These are phyloP conservation scores for Rhodophaea formosa DNA, from an alignment of 2,888 invertebrate species.

Conservation along the genomic window DNA sequence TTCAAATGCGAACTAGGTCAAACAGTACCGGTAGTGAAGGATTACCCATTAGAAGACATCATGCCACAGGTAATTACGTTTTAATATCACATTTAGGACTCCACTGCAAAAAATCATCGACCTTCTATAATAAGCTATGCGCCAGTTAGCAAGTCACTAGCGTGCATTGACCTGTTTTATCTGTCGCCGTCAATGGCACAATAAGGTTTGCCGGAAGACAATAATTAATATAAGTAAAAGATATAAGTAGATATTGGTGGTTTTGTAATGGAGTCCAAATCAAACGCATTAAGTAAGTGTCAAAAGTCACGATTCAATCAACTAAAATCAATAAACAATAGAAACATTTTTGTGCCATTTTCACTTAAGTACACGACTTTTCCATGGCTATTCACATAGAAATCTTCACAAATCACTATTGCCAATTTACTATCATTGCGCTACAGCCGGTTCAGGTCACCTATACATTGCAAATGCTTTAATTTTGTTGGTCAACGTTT, in stretches of 20 bases:
- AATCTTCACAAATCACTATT: constrained; percentile 6
- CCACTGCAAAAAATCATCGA: neutral
- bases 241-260: neutral
- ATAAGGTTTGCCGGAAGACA: too few relatives aligned
- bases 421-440: too few relatives aligned
- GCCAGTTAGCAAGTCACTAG: too few relatives aligned
- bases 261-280: neutral
- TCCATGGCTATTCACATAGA: neutral
- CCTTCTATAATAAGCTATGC: too few relatives aligned
- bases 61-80: constrained; percentile 71
- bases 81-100: neutral
- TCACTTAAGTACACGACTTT: neutral
- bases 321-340: too few relatives aligned
- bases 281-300: too few relatives aligned
- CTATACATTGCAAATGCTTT: constrained; percentile 20
- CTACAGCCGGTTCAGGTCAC: constrained; percentile 9
- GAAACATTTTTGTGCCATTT: neutral
- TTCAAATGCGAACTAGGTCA: constrained; percentile 79
- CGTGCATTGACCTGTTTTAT: too few relatives aligned
- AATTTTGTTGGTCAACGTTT: constrained; percentile 22
- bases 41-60: constrained; percentile 80
- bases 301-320: too few relatives aligned
- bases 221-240: neutral
- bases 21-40: constrained; percentile 81
- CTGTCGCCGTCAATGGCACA: too few relatives aligned